phyloP scores from a whole-genome alignment of 2,113 vertebrate species.

The Cariama cristata region DNA sequence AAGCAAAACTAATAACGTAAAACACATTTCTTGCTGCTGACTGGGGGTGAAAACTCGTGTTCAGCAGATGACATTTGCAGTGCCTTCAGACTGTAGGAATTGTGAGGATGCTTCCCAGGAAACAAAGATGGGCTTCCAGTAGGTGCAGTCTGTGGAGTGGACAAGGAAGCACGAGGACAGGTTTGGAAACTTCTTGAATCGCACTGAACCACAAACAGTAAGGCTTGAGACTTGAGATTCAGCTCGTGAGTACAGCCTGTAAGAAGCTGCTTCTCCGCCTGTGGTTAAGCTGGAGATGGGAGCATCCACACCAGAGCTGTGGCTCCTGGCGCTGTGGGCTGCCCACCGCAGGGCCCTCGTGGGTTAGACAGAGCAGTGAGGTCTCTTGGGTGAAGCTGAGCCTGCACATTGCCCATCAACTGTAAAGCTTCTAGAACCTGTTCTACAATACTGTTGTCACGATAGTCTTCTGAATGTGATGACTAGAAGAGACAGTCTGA shows the following conservation, averaged over 20 bases:
- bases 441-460: not conserved
- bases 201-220: fast-evolving
- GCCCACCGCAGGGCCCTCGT: fast-evolving
- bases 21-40: not conserved
- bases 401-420: fast-evolving
- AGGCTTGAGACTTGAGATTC: not conserved
- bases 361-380: fast-evolving
- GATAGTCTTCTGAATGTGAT: not conserved
- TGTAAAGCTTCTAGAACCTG: not conserved
- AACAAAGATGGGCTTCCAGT: fast-evolving
- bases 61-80: not conserved
- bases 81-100: fast-evolving
- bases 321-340: fast-evolving
- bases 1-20: not conserved
- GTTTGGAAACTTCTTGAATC: not conserved
- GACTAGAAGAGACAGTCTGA: not conserved
- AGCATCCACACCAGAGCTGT: fast-evolving
- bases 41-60: no score
- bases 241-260: fast-evolving
- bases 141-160: fast-evolving
- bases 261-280: not conserved
- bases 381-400: not conserved
- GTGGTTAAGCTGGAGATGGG: fast-evolving
- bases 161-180: fast-evolving
- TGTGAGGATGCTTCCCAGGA: not conserved